Conservation (phyloP, 1,140 invertebrate genomes). For the Aphelinus atriplicis region DNA sequence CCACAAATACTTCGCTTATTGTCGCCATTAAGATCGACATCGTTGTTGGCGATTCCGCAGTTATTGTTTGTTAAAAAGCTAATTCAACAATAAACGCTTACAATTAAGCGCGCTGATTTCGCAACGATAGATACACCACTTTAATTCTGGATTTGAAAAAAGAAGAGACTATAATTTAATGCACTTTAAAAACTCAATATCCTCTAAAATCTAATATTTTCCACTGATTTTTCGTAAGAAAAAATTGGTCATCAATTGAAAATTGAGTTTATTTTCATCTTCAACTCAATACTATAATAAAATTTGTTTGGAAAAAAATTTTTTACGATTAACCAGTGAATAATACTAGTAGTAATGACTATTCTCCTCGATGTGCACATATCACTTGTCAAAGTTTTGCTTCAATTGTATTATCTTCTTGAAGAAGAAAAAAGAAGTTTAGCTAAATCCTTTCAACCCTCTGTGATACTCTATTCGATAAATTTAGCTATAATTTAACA, state of each 20-base stretch:
- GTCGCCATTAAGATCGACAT: constrained; percentile 24
- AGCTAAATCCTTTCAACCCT: constrained; percentile 29
- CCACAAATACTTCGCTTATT: constrained; percentile 33
- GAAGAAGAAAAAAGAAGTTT: constrained; percentile 18
- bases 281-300: no score
- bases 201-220: constrained; percentile 14
- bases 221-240: neutral
- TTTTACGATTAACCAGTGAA: no score
- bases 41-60: constrained; percentile 35
- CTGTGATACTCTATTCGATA: constrained; percentile 28
- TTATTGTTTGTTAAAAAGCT: constrained; percentile 24
- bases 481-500: constrained; percentile 31
- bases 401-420: neutral
- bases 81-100: constrained; percentile 32
- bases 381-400: neutral
- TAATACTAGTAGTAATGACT: neutral
- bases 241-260: no score
- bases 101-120: neutral
- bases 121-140: constrained; percentile 32
- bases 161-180: constrained; percentile 13
- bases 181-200: neutral
- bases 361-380: neutral
- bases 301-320: no score
- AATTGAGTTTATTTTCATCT: no score
- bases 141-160: constrained; percentile 23